Conservation (phyloP, 1,140 invertebrate species). For the Ectropis grisescens region DNA sequence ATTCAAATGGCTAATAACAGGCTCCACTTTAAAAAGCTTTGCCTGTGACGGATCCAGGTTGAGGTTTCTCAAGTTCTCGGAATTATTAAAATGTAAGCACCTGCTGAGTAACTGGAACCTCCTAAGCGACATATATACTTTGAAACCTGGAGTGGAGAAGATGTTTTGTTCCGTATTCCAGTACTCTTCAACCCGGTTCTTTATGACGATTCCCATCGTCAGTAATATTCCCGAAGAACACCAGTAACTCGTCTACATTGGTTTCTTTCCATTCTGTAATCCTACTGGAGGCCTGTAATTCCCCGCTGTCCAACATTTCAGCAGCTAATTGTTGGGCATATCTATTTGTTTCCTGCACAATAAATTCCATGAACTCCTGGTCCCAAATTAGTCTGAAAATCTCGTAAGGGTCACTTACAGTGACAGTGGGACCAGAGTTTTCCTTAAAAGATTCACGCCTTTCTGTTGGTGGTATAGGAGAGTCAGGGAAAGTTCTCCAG, state of each 20-base stretch:
- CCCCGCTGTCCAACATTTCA: not conserved
- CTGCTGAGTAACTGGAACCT: constrained; percentile 4
- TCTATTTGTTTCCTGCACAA: constrained; percentile 10
- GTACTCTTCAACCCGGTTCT: constrained; percentile 11
- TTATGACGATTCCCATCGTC: constrained; percentile 10
- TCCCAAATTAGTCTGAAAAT: constrained; percentile 10
- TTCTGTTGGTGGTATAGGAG: constrained; percentile 2
- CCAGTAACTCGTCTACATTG: constrained; percentile 10
- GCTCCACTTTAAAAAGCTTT: constrained; percentile 19
- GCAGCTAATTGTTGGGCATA: constrained; percentile 5
- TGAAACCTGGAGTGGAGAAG: constrained; percentile 13
- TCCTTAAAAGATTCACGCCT: constrained; percentile 7
- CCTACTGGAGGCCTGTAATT: constrained; percentile 1
- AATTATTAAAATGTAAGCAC: constrained; percentile 12
- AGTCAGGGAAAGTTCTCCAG: not conserved
- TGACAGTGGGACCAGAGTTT: constrained; percentile 3
- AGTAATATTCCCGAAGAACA: constrained; percentile 14
- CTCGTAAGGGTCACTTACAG: constrained; percentile 4
- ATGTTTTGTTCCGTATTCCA: constrained; percentile 7
- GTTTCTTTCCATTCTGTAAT: constrained; percentile 12
- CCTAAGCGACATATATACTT: constrained; percentile 1
- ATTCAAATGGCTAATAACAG: constrained; percentile 18
- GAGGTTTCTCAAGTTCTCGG: constrained; percentile 5
- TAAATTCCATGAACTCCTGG: constrained; percentile 7
- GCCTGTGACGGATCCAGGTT: constrained; percentile 6